These are phyloP conservation scores for Vanessa cardui DNA, from an alignment of 2,888 invertebrate species.

Conservation along the genomic window DNA sequence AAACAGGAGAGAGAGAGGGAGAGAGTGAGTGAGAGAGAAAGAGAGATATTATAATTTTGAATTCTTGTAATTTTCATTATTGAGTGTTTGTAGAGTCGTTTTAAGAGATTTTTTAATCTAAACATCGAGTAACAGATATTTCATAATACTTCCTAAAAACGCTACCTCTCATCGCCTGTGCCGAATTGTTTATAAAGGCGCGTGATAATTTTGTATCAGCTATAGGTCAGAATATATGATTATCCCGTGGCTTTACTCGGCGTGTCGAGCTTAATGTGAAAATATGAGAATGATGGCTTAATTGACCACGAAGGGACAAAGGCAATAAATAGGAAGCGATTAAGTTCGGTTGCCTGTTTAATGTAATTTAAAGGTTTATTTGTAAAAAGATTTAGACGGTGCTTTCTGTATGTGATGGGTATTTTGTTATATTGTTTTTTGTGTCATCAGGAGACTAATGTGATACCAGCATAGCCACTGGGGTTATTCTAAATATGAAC, in stretches of 20 bases:
- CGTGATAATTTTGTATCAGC: slow-evolving; percentile 59
- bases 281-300: slow-evolving; percentile 71
- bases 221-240: slow-evolving; percentile 64
- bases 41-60: too few species aligned
- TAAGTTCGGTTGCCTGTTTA: slow-evolving; percentile 28
- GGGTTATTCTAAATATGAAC: too few species aligned
- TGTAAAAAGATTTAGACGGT: background rate
- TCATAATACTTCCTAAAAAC: slow-evolving; percentile 25
- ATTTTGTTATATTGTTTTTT: background rate
- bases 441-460: background rate
- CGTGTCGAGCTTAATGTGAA: slow-evolving; percentile 70
- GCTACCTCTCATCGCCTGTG: slow-evolving; percentile 35
- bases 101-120: too few species aligned
- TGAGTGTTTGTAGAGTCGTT: too few species aligned
- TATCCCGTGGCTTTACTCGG: slow-evolving; percentile 67
- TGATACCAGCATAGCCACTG: too few species aligned
- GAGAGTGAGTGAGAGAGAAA: too few species aligned
- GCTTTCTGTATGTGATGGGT: background rate
- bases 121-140: slow-evolving; percentile 10
- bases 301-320: slow-evolving; percentile 59
- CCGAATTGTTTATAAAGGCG: slow-evolving; percentile 33
- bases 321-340: slow-evolving; percentile 35
- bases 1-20: too few species aligned
- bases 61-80: too few species aligned
- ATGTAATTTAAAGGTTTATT: slow-evolving; percentile 13